These are phyloP conservation scores for Dasysyrphus albostriatus DNA, from an alignment of 2,888 invertebrate species.

Conservation along the genomic window DNA sequence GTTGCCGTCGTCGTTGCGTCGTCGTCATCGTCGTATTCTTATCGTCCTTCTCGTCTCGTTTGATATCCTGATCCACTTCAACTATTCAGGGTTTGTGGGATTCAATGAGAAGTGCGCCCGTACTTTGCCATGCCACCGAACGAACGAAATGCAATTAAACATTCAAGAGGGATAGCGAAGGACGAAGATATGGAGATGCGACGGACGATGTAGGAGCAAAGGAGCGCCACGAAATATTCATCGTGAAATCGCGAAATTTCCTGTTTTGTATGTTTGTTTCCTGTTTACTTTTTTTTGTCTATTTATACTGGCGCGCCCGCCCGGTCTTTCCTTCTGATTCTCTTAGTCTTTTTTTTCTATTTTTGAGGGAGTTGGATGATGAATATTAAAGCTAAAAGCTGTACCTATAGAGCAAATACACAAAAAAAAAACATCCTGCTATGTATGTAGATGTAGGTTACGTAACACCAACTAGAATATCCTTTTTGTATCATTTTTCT, in stretches of 20 bases:
- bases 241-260: constrained; percentile 70
- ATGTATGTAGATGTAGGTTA: constrained; percentile 55
- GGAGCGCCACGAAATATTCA: constrained; percentile 57
- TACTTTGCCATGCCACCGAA: not conserved
- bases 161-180: constrained; percentile 63
- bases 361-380: constrained; percentile 47
- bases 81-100: not conserved
- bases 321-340: not conserved
- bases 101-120: constrained; percentile 16
- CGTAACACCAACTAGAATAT: constrained; percentile 55
- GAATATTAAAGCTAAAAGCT: constrained; percentile 70
- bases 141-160: constrained; percentile 64
- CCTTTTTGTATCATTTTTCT: constrained; percentile 38
- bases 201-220: not conserved
- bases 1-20: not conserved
- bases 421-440: constrained; percentile 43
- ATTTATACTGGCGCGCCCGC: constrained; percentile 11
- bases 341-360: constrained; percentile 7
- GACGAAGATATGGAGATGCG: constrained; percentile 2
- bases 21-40: not conserved
- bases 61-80: constrained; percentile 3
- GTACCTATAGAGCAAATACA: not conserved
- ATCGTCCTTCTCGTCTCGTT: constrained; percentile 28
- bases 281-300: constrained; percentile 44
- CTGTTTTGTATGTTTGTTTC: constrained; percentile 61